phyloP scores from a whole-genome alignment of 2,113 vertebrate genomes.

The Trichomycterus rosablanca region DNA sequence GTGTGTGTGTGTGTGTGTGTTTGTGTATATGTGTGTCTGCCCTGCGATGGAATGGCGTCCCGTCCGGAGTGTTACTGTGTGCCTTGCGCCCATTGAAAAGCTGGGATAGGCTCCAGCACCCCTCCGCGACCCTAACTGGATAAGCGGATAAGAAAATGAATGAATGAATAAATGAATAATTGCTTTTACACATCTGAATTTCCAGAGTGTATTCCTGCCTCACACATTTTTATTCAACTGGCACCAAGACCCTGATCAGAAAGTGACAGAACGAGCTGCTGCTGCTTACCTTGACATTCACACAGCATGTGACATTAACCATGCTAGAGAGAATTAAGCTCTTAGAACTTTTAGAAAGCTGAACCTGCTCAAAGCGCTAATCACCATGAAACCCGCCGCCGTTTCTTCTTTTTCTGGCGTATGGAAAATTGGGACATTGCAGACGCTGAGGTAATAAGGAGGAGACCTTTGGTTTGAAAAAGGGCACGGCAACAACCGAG shows the following conservation, averaged over 20 bases:
- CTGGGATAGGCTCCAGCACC: no score
- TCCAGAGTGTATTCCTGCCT: no score
- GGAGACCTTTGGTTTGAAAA: conserved; percentile 19
- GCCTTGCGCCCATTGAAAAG: no score
- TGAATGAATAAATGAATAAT: no score
- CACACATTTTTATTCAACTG: no score
- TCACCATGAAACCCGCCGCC: conserved; percentile 30
- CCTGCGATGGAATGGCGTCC: no score
- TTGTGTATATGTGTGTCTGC: no score
- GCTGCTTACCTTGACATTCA: conserved; percentile 43
- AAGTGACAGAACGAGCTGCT: conserved; percentile 5
- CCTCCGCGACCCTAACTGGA: no score
- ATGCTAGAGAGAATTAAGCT: conserved; percentile 30
- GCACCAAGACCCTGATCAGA: neutral
- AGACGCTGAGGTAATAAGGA: conserved; percentile 13
- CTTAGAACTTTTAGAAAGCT: conserved; percentile 29
- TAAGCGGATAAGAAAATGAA: no score
- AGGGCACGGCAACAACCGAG: neutral
- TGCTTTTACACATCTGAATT: no score
- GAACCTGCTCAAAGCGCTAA: conserved; percentile 21
- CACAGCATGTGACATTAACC: conserved; percentile 41
- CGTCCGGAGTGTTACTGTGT: no score
- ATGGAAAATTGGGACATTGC: neutral
- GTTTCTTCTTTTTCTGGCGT: conserved; percentile 14
- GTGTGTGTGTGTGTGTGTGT: no score